Evolutionary conservation across 2,888 invertebrate genomes (phyloP).

Genomic region (Patella pellucida): DNA sequence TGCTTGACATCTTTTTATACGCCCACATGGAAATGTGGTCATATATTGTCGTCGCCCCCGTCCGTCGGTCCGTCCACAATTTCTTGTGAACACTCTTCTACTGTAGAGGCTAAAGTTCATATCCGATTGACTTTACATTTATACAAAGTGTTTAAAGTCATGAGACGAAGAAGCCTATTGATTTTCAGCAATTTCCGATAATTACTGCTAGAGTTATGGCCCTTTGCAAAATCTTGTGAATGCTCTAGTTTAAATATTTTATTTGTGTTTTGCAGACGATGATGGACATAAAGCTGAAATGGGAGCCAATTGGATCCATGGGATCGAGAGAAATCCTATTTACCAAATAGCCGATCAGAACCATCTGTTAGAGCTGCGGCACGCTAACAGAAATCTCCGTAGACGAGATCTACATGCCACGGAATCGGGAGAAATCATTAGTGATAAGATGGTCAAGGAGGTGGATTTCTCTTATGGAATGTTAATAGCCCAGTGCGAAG

Average conservation of each 20-base stretch:
- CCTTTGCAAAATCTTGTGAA: too few relatives aligned
- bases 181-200: too few relatives aligned
- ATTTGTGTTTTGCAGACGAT: slow-evolving; percentile 54
- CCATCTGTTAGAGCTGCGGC: slow-evolving; percentile 82
- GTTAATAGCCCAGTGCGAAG: slow-evolving; percentile 90
- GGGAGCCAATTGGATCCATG: slow-evolving; percentile 74
- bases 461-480: slow-evolving; percentile 94
- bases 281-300: slow-evolving; percentile 69
- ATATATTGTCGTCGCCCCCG: too few relatives aligned
- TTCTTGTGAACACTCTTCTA: too few relatives aligned
- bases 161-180: too few relatives aligned
- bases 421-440: slow-evolving; percentile 89
- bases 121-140: too few relatives aligned
- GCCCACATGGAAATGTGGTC: too few relatives aligned
- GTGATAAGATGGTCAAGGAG: slow-evolving; percentile 76
- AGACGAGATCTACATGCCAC: slow-evolving; percentile 91
- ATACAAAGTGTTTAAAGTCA: too few relatives aligned
- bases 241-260: neutral
- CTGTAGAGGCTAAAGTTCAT: too few relatives aligned
- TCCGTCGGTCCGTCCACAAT: too few relatives aligned
- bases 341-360: slow-evolving; percentile 72
- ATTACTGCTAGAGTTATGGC: too few relatives aligned
- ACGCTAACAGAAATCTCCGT: slow-evolving; percentile 82
- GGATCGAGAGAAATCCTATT: slow-evolving; percentile 73
- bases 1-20: too few relatives aligned